These are phyloP conservation scores for Timandra comae DNA, from an alignment of 2,888 invertebrate genomes.

Conservation along the genomic window DNA sequence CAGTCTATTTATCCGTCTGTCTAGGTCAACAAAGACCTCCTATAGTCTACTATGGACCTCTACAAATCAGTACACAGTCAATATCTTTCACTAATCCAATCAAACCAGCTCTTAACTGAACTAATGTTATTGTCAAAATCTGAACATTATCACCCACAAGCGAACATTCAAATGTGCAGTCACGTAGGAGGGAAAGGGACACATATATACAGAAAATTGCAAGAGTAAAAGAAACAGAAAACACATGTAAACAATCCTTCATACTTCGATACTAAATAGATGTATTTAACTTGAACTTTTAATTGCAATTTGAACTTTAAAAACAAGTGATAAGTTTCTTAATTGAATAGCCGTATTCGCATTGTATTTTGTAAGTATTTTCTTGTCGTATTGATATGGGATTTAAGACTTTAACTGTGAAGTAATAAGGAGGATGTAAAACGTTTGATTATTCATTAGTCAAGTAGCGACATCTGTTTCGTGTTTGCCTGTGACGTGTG, in stretches of 20 bases:
- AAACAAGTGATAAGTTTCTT: too few relatives aligned
- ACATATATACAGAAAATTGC: conserved; percentile 15
- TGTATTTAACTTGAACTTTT: conserved; percentile 1
- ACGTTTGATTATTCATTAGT: conserved; percentile 33
- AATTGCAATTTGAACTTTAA: too few relatives aligned
- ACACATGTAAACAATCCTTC: conserved; percentile 48
- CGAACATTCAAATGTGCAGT: conserved; percentile 63
- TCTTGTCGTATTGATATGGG: too few relatives aligned
- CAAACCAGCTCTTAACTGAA: conserved; percentile 58
- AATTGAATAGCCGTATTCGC: too few relatives aligned
- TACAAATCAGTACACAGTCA: conserved; percentile 57
- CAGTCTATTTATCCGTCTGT: too few relatives aligned
- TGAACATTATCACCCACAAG: conserved; percentile 59
- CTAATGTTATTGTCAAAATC: conserved; percentile 72
- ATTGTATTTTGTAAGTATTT: too few relatives aligned
- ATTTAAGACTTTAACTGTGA: too few relatives aligned
- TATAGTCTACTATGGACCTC: too few relatives aligned
- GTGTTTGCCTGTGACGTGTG: conserved; percentile 27
- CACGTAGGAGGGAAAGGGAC: conserved; percentile 45
- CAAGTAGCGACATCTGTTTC: conserved; percentile 51
- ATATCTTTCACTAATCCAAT: conserved; percentile 71
- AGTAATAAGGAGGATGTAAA: too few relatives aligned
- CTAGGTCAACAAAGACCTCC: too few relatives aligned
- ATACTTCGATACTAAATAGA: conserved; percentile 5
- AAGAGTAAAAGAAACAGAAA: conserved; percentile 30